Evolutionary conservation across 2,113 vertebrate genomes (phyloP), one percentile per base, ranked within the genome.

Genomic region (Arothron firmamentum): DNA sequence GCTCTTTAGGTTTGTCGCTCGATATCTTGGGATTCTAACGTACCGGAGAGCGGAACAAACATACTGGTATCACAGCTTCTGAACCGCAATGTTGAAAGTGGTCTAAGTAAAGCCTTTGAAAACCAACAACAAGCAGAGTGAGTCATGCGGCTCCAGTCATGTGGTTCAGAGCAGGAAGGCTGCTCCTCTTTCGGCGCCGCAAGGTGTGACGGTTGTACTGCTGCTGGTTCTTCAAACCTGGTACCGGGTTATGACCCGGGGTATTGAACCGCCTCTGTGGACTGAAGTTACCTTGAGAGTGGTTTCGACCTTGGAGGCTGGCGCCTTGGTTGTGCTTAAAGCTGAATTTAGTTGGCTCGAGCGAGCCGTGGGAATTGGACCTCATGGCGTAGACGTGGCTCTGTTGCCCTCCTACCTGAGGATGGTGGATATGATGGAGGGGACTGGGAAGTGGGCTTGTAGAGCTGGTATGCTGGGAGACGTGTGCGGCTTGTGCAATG

Each of bases 161-260:
- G 80, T 94, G 92, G 84, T 92, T 93, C 56, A 94, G 88, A 2
- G 92, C 90, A 13, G 75, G 92, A 54, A 70, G 86, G 72, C 80
- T 92, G 70, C 95, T 94, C 85, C 91, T 88, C 78, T 94, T 96
- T 77, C 91, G 93, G 80, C 91, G 92, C 56, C 93, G 88, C 92
- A 93, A 95, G 75, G 90, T 90, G 25, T 85, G 92, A 11, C 91
- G 92, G 89, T 90, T 93, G 76, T 93, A 93, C 79, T 94, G 94
- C 66, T 93, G 92, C 74, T 94, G 93, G 67, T 92, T 94, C 63
- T 92, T 81, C 86, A 90, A 88, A 5, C 90, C 89, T 1, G 72
- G 79, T 60, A 84, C 85, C 0, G 88, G 54, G 71, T 83, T 87
- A 66, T 92, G 93, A 73, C 83, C 55, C 54, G 81, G 82, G 48